Percentiles rank a stretch among this genome's conserved stretches.
Evolutionary conservation across 2,888 invertebrate species (phyloP).

Genomic region (Flexamia atlantica): DNA sequence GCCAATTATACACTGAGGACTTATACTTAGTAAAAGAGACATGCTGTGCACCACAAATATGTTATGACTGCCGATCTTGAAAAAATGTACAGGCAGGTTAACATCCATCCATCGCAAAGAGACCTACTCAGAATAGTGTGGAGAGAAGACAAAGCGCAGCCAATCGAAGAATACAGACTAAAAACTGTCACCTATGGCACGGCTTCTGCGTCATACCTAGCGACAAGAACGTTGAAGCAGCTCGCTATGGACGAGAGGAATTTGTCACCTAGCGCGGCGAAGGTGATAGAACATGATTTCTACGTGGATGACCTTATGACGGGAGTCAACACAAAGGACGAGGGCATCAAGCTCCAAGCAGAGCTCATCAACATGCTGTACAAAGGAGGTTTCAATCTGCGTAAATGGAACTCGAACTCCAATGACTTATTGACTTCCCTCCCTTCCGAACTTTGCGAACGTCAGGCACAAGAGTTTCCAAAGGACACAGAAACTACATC

Average conservation of each 20-base stretch:
- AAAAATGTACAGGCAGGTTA: conserved; percentile 70
- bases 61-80: conserved; percentile 67
- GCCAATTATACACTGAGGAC: no score
- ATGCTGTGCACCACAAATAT: no score
- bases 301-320: conserved; percentile 51
- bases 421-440: neutral
- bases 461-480: neutral
- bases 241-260: neutral
- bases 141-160: conserved; percentile 66
- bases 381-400: conserved; percentile 26
- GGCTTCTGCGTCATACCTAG: conserved; percentile 62
- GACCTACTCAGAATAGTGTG: conserved; percentile 69
- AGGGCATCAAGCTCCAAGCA: neutral
- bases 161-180: conserved; percentile 66
- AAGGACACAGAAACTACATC: neutral
- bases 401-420: conserved; percentile 47
- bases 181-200: conserved; percentile 70
- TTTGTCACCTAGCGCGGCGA: neutral
- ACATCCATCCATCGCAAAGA: conserved; percentile 63
- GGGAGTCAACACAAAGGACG: conserved; percentile 7
- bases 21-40: no score
- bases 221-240: conserved; percentile 57
- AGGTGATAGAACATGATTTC: conserved; percentile 3
- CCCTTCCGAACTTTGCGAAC: neutral
- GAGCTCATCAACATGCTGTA: neutral